Evolutionary conservation across 2,888 invertebrate species (phyloP).

Genomic region (Drosophila stalkeri): DNA sequence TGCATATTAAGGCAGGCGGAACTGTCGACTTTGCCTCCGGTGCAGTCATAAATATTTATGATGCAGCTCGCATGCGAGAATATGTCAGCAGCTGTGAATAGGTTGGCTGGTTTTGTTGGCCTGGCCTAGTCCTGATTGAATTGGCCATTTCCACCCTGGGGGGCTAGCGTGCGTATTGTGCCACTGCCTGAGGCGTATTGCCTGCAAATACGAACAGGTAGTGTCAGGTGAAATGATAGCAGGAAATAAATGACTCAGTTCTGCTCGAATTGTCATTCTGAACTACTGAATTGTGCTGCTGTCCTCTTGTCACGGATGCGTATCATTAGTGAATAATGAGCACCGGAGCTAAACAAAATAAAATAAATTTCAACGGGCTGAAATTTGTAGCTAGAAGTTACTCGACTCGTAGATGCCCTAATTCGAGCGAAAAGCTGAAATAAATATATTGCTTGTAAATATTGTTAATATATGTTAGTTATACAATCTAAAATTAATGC

Average conservation of each 20-base stretch:
- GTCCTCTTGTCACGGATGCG: slow-evolving; percentile 27
- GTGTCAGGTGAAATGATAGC: slow-evolving; percentile 20
- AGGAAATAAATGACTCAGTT: slow-evolving; percentile 38
- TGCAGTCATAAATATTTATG: slow-evolving; percentile 57
- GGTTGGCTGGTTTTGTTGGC: slow-evolving; percentile 19
- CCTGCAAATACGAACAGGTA: slow-evolving; percentile 8
- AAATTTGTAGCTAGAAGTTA: not conserved
- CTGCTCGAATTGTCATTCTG: slow-evolving; percentile 19
- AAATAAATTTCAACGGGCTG: not conserved
- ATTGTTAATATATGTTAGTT: too few relatives aligned
- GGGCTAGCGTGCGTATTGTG: slow-evolving; percentile 1
- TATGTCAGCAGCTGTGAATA: slow-evolving; percentile 21
- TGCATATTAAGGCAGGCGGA: slow-evolving; percentile 33
- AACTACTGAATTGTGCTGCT: slow-evolving; percentile 10
- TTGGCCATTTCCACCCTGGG: slow-evolving; percentile 33
- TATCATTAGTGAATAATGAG: slow-evolving; percentile 52
- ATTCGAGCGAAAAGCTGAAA: too few relatives aligned
- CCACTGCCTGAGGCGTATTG: slow-evolving; percentile 8
- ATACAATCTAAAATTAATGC: too few relatives aligned
- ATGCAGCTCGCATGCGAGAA: slow-evolving; percentile 20
- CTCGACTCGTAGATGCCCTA: too few relatives aligned
- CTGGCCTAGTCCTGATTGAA: slow-evolving; percentile 55
- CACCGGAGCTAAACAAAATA: slow-evolving; percentile 6
- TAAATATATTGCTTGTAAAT: too few relatives aligned
- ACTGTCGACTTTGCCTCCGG: not conserved